phyloP scores from a whole-genome alignment of 2,113 vertebrate genomes.

The Puffinus mauretanicus region DNA sequence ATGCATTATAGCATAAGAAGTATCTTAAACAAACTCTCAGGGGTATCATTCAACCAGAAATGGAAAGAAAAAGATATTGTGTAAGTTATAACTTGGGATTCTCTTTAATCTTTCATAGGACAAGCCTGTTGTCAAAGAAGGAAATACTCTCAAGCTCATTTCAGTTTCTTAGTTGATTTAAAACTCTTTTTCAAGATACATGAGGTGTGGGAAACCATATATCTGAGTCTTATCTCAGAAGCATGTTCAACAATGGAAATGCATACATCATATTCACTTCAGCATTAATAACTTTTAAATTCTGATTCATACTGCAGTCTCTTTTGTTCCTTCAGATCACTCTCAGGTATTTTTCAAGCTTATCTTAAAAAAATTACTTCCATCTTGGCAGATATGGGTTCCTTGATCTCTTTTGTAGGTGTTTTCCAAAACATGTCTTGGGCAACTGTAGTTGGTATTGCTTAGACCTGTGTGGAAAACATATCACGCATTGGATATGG shows the following conservation, averaged over 20 bases:
- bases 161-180: neutral
- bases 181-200: neutral
- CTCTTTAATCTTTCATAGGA: neutral
- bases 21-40: neutral
- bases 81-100: neutral
- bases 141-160: neutral
- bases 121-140: neutral
- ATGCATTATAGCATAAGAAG: neutral
- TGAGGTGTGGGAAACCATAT: neutral
- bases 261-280: neutral
- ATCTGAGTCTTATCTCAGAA: neutral
- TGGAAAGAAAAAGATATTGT: neutral
- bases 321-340: neutral
- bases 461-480: neutral
- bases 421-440: neutral
- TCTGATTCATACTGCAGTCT: neutral
- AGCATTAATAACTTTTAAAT: neutral
- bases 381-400: neutral
- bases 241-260: neutral
- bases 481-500: neutral
- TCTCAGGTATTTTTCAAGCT: neutral
- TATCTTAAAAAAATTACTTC: neutral
- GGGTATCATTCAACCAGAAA: neutral
- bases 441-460: neutral
- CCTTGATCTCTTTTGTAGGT: neutral